Percentiles rank a stretch among this genome's conserved stretches.
phyloP scores from a whole-genome alignment of 2,113 vertebrate genomes.

The Proterorhinus semilunaris region DNA sequence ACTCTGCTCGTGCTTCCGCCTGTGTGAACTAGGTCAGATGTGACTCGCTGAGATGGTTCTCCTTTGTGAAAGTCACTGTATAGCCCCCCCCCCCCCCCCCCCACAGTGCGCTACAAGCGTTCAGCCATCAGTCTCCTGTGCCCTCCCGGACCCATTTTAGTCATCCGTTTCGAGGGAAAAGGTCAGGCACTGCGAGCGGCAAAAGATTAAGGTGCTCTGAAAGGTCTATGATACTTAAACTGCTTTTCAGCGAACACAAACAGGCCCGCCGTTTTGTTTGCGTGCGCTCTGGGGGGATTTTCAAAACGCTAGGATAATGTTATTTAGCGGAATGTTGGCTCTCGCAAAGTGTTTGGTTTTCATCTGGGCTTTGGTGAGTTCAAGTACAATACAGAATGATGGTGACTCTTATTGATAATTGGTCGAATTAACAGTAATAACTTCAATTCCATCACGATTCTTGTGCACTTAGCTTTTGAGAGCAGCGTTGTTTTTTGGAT shows the following conservation, averaged over 20 bases:
- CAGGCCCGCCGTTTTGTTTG: not conserved
- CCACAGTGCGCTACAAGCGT: not conserved
- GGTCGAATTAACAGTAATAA: too few relatives aligned
- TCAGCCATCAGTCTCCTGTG: constrained; percentile 13
- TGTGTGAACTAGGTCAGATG: constrained; percentile 15
- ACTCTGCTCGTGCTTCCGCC: not conserved
- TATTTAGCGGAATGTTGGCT: constrained; percentile 1
- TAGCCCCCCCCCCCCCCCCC: not conserved
- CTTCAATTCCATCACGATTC: too few relatives aligned
- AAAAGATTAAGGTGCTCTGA: constrained; percentile 12
- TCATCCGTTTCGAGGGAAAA: constrained; percentile 19
- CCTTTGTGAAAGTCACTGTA: not conserved
- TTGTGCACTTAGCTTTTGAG: too few relatives aligned
- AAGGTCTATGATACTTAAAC: not conserved
- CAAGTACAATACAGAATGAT: too few relatives aligned
- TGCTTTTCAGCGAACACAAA: constrained; percentile 3
- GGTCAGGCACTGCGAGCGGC: constrained; percentile 33
- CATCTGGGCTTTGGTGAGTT: too few relatives aligned
- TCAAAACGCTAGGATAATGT: not conserved
- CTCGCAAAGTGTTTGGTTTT: not conserved
- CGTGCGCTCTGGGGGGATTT: not conserved
- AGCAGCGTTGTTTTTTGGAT: too few relatives aligned
- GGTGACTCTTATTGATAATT: too few relatives aligned
- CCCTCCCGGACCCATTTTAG: constrained; percentile 13
- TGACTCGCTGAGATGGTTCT: constrained; percentile 1